Conservation (phyloP, 2,113 vertebrate species). For the Campylomormyrus tamandua region DNA sequence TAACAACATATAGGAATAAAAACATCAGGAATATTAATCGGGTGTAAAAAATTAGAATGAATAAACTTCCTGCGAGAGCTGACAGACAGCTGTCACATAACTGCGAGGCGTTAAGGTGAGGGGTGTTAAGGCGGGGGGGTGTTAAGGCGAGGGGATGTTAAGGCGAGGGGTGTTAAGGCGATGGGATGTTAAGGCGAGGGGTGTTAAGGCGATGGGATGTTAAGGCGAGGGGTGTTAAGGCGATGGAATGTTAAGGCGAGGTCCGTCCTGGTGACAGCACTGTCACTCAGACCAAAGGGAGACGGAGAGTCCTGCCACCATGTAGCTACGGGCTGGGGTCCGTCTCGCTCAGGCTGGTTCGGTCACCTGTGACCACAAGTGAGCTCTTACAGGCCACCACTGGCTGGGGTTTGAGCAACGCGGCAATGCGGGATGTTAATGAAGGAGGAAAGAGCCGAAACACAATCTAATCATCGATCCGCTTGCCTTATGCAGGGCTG, state of each 20-base stretch:
- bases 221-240: neutral
- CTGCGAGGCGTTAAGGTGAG: slow-evolving; percentile 29
- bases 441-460: neutral
- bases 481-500: no score
- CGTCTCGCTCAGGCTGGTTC: slow-evolving; percentile 76
- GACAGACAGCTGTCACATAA: slow-evolving; percentile 41
- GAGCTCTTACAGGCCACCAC: slow-evolving; percentile 93
- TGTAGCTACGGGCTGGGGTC: slow-evolving; percentile 95
- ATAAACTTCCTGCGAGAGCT: slow-evolving; percentile 48
- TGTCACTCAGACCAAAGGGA: slow-evolving; percentile 98
- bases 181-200: slow-evolving; percentile 40
- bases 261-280: slow-evolving; percentile 50
- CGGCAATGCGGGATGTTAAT: slow-evolving; percentile 68
- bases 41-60: slow-evolving; percentile 58
- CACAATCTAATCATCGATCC: no score
- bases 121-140: slow-evolving; percentile 30
- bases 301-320: slow-evolving; percentile 94
- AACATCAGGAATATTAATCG: no score
- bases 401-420: slow-evolving; percentile 70
- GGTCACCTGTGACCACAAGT: slow-evolving; percentile 99
- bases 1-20: no score
- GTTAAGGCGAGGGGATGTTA: slow-evolving; percentile 36
- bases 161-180: slow-evolving; percentile 36
- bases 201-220: slow-evolving; percentile 39
- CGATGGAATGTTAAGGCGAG: slow-evolving; percentile 47